phyloP scores from a whole-genome alignment of 2,888 invertebrate genomes.

The Drosophila heteroneura region DNA sequence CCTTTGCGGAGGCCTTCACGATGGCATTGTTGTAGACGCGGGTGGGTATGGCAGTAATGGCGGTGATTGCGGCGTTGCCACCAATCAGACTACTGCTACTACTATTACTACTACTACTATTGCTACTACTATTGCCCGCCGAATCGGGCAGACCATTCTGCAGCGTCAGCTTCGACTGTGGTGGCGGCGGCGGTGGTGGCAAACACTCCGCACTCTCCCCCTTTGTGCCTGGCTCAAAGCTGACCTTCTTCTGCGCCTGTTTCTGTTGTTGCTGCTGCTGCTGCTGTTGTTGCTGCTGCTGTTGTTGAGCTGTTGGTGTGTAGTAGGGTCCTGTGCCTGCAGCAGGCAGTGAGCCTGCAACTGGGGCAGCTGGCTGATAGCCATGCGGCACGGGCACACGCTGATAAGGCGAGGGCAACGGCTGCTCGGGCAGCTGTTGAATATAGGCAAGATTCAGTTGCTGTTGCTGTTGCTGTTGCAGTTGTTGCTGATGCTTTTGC shows the following conservation, averaged over 20 bases:
- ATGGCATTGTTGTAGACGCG: conserved; percentile 86
- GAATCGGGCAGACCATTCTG: conserved; percentile 70
- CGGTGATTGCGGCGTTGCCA: conserved; percentile 42
- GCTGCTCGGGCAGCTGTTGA: conserved; percentile 72
- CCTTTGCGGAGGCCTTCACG: conserved; percentile 86
- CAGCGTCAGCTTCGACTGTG: conserved; percentile 50
- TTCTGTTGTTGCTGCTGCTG: conserved; percentile 83
- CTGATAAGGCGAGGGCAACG: conserved; percentile 87
- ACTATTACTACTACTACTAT: not conserved
- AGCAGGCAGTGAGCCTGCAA: conserved; percentile 53
- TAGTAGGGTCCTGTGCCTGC: conserved; percentile 81
- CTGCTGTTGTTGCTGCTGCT: conserved; percentile 62
- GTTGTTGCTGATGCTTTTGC: conserved; percentile 73
- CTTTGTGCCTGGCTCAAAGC: conserved; percentile 91
- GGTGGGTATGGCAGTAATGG: conserved; percentile 85
- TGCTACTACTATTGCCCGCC: conserved; percentile 3
- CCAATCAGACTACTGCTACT: conserved; percentile 9
- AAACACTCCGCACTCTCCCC: conserved; percentile 85
- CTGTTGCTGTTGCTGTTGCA: conserved; percentile 76
- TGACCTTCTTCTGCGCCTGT: conserved; percentile 89
- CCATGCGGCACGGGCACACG: conserved; percentile 88
- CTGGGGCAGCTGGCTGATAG: conserved; percentile 86
- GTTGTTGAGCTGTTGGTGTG: conserved; percentile 19
- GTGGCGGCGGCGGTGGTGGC: conserved; percentile 68
- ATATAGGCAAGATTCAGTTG: conserved; percentile 64